Conservation (phyloP, 1,140 invertebrate species). For the Chlorops oryzae region DNA sequence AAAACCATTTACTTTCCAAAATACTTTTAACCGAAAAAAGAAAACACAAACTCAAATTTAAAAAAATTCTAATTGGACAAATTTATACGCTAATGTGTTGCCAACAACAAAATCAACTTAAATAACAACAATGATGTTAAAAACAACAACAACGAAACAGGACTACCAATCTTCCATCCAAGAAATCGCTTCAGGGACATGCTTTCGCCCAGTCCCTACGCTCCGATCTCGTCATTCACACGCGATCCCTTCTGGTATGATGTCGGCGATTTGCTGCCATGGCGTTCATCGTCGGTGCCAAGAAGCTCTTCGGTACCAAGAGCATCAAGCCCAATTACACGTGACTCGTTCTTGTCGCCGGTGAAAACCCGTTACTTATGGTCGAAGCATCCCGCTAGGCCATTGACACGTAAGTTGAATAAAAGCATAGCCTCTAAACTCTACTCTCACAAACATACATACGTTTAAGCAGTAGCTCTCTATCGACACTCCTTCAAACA, state of each 20-base stretch:
- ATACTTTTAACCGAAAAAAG: conserved; percentile 31
- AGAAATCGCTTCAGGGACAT: conserved; percentile 66
- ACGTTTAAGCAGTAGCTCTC: too few relatives aligned
- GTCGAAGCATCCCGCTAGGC: conserved; percentile 80
- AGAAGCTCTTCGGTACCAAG: conserved; percentile 59
- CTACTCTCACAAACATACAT: too few relatives aligned
- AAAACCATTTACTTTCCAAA: conserved; percentile 45
- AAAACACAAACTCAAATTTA: conserved; percentile 26
- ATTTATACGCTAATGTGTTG: background rate
- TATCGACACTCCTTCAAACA: too few relatives aligned
- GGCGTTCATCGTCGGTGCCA: conserved; percentile 53
- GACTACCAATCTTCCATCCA: conserved; percentile 63
- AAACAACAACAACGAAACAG: conserved; percentile 43
- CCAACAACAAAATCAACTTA: conserved; percentile 12
- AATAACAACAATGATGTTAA: conserved; percentile 5
- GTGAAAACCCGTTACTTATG: conserved; percentile 82
- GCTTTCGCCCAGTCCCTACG: conserved; percentile 66
- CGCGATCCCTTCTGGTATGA: conserved; percentile 82
- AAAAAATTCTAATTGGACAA: too few relatives aligned
- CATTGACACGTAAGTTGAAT: conserved; percentile 61
- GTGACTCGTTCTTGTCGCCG: conserved; percentile 80
- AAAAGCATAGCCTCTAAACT: too few relatives aligned
- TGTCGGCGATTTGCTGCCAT: conserved; percentile 70
- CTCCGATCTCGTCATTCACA: conserved; percentile 70
- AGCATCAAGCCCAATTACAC: conserved; percentile 59